phyloP scores from a whole-genome alignment of 2,888 invertebrate genomes.

The Cactoblastis cactorum region DNA sequence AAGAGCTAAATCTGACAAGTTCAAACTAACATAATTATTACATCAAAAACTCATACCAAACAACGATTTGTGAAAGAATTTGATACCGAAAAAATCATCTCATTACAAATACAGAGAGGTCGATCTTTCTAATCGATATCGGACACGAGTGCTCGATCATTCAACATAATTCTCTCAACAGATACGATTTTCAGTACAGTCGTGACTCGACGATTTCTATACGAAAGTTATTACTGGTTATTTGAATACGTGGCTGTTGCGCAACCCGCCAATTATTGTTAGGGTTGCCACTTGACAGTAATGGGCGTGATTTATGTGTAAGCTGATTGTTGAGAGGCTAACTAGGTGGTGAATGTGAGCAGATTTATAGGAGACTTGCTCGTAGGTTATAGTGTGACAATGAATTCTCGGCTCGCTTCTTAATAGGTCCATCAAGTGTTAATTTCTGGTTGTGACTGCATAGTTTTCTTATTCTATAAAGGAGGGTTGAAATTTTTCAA shows the following conservation, averaged over 20 bases:
- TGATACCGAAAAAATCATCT: not conserved
- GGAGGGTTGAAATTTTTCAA: no score
- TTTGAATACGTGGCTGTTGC: conserved; percentile 74
- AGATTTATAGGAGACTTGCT: not conserved
- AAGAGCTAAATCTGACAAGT: no score
- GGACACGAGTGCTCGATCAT: conserved; percentile 13
- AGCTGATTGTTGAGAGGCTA: not conserved
- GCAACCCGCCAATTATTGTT: conserved; percentile 52
- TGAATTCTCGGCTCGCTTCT: no score
- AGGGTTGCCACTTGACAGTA: conserved; percentile 23
- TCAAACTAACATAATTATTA: no score
- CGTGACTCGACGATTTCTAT: conserved; percentile 75
- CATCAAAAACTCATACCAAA: not conserved
- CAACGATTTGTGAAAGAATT: not conserved
- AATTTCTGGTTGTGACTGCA: no score
- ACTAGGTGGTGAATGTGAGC: conserved; percentile 3
- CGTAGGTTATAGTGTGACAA: not conserved
- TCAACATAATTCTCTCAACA: conserved; percentile 29
- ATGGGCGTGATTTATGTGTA: conserved; percentile 9
- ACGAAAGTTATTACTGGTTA: conserved; percentile 70
- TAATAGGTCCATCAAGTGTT: no score
- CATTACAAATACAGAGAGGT: conserved; percentile 6
- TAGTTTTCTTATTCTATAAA: no score
- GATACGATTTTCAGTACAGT: conserved; percentile 38
- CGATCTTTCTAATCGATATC: conserved; percentile 10